Percentiles rank a stretch among this genome's conserved stretches.
Evolutionary conservation across 1,140 invertebrate genomes (phyloP).

Genomic region (Intoshia linei): DNA sequence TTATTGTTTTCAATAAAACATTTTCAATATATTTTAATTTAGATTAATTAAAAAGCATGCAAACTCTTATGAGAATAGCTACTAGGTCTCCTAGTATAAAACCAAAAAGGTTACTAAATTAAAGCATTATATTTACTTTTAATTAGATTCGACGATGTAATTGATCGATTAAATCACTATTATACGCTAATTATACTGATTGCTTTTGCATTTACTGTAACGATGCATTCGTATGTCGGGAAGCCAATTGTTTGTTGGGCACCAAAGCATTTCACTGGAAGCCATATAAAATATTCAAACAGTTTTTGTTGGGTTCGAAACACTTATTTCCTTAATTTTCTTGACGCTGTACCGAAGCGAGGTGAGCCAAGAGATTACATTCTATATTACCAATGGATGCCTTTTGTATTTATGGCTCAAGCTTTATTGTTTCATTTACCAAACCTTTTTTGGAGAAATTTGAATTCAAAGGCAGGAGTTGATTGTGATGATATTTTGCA

Average conservation of each 20-base stretch:
- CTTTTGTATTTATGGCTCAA: constrained; percentile 20
- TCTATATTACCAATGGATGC: constrained; percentile 6
- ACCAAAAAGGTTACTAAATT: no score
- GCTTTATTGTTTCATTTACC: constrained; percentile 27
- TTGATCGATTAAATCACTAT: constrained; percentile 1
- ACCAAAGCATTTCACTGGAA: constrained; percentile 3
- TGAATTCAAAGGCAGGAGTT: constrained; percentile 22
- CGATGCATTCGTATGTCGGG: constrained; percentile 1
- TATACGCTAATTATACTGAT: constrained; percentile 3
- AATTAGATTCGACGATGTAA: constrained; percentile 3
- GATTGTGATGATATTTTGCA: no score
- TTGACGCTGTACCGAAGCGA: no score
- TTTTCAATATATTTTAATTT: no score
- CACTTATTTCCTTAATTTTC: constrained; percentile 8
- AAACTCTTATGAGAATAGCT: no score
- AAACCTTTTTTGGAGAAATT: constrained; percentile 26
- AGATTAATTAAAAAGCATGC: no score
- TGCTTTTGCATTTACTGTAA: not conserved
- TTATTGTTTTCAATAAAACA: no score
- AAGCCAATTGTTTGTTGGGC: constrained; percentile 6
- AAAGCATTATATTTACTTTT: no score
- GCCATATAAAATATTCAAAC: constrained; percentile 5
- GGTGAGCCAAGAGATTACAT: constrained; percentile 3
- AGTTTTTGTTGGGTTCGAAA: constrained; percentile 8
- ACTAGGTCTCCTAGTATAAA: no score